phyloP scores from a whole-genome alignment of 2,797 vertebrate species.

The Anolis apletophallus region DNA sequence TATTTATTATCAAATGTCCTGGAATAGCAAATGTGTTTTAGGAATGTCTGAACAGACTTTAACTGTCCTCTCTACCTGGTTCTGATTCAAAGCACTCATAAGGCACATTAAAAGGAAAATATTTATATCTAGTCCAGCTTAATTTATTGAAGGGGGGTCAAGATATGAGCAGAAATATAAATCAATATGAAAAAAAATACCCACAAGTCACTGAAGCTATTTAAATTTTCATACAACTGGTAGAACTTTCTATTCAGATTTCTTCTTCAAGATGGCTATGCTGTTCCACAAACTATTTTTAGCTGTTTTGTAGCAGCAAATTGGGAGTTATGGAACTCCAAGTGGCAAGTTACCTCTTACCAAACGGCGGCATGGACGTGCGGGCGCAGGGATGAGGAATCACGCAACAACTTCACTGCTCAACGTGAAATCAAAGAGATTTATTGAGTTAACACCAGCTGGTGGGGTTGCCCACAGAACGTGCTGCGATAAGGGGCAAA shows the following conservation, averaged over 20 bases:
- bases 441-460: no score
- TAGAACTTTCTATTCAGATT: background rate
- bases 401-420: no score
- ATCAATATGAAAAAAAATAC: background rate
- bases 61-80: background rate
- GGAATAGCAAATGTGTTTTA: conserved; percentile 1
- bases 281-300: background rate
- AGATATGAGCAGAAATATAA: background rate
- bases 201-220: background rate
- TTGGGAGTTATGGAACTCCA: no score
- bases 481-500: no score
- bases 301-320: no score
- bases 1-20: background rate
- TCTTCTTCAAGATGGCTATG: background rate
- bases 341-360: no score
- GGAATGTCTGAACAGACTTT: background rate
- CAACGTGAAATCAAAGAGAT: no score
- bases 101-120: background rate
- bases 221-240: background rate
- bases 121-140: background rate
- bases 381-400: no score
- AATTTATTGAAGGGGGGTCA: background rate
- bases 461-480: no score
- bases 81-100: fast-evolving
- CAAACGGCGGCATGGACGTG: no score